Evolutionary conservation across 2,113 vertebrate species (phyloP).

Genomic region (Xerus inauris): DNA sequence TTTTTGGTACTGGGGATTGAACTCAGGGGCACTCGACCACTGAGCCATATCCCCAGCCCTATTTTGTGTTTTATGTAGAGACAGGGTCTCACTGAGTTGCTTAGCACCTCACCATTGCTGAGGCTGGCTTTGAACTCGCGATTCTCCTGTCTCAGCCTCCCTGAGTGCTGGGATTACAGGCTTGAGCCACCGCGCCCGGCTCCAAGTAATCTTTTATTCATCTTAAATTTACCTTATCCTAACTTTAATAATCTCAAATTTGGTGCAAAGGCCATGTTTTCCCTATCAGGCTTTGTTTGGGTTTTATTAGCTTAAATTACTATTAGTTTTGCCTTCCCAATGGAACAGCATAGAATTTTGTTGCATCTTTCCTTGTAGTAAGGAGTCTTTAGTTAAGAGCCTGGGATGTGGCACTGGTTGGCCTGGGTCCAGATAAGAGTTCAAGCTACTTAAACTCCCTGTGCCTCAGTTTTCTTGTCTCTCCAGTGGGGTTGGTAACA

Average conservation of each 20-base stretch:
- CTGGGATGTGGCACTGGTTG: neutral
- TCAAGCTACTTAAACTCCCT: neutral
- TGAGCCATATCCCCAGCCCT: too few species aligned
- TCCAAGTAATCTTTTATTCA: neutral
- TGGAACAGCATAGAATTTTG: neutral
- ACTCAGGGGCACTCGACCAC: too few species aligned
- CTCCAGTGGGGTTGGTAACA: neutral
- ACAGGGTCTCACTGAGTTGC: too few species aligned
- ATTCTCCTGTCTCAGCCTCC: too few species aligned
- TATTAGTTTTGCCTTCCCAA: neutral
- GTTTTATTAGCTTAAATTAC: neutral
- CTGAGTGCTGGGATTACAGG: too few species aligned
- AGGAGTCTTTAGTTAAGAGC: neutral
- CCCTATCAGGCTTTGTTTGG: neutral
- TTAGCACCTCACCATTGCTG: too few species aligned
- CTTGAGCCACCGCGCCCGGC: too few species aligned
- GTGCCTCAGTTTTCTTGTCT: neutral
- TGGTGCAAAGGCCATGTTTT: neutral
- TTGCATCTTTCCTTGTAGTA: neutral
- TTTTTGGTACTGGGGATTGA: too few species aligned
- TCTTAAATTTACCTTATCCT: neutral
- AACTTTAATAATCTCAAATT: neutral
- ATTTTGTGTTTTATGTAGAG: too few species aligned
- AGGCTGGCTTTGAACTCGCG: too few species aligned
- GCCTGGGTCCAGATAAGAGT: neutral